Evolutionary conservation across 2,113 vertebrate genomes (phyloP).

Genomic region (Mormyrus lacerda): DNA sequence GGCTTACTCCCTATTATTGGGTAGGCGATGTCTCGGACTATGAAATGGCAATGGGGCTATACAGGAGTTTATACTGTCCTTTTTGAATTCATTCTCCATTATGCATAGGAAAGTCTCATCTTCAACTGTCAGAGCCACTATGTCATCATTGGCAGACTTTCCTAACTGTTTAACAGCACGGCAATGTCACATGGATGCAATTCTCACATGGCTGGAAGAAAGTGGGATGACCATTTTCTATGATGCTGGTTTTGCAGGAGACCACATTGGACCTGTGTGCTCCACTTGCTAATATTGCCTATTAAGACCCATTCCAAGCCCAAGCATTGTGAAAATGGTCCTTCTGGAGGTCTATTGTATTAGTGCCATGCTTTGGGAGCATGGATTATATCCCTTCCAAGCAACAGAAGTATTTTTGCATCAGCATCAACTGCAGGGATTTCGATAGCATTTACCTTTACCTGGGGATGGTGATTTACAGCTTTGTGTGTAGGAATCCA

Average conservation of each 20-base stretch:
- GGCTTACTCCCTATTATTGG: conserved; percentile 20
- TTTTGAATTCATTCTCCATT: neutral
- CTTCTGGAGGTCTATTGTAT: neutral
- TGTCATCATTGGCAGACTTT: neutral
- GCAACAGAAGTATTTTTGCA: neutral
- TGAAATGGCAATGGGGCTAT: conserved; percentile 23
- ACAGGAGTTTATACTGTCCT: conserved; percentile 10
- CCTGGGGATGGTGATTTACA: neutral
- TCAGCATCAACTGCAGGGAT: neutral
- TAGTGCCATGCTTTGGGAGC: neutral
- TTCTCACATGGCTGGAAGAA: neutral
- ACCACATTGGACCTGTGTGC: too few species aligned
- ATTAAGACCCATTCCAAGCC: neutral
- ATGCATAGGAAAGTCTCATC: neutral
- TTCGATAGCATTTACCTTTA: neutral
- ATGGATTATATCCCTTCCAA: neutral
- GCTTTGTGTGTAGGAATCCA: neutral
- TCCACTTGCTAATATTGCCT: neutral
- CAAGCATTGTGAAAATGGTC: neutral
- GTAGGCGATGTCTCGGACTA: neutral
- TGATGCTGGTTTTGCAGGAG: neutral
- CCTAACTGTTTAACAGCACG: neutral
- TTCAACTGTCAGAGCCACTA: neutral
- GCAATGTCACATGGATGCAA: neutral
- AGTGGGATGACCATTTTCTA: neutral